phyloP scores from a whole-genome alignment of 1,140 invertebrate genomes.

The Conopomorpha cramerella region DNA sequence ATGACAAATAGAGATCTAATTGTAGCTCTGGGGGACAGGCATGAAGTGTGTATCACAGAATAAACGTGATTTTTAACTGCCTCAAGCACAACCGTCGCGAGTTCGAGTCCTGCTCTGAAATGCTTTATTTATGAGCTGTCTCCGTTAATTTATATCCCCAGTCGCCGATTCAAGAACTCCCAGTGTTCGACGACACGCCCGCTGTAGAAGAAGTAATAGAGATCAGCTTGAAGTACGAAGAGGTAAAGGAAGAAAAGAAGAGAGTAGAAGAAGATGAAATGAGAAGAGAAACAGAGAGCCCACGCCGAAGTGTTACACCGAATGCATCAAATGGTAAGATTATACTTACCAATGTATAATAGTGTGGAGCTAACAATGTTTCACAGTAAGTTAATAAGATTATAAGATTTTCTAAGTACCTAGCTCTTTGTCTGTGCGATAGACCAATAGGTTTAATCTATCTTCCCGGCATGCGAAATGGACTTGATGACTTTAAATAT shows the following conservation, averaged over 20 bases:
- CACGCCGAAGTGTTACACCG: constrained; percentile 42
- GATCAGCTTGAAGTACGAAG: constrained; percentile 1
- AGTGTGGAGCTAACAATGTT: no score
- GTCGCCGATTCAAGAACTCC: constrained; percentile 25
- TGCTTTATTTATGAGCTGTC: no score
- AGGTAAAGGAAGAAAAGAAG: constrained; percentile 10
- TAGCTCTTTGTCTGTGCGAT: no score
- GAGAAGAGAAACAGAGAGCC: constrained; percentile 45
- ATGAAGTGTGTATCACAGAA: neutral
- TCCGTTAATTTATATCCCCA: constrained; percentile 13
- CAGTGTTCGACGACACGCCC: constrained; percentile 9
- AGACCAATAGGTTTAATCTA: no score
- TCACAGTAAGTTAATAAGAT: no score
- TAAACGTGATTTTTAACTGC: no score
- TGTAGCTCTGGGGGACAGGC: neutral
- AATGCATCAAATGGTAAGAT: constrained; percentile 44
- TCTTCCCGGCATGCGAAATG: no score
- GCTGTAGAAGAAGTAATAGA: constrained; percentile 28
- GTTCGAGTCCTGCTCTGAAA: no score
- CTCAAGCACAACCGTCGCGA: no score
- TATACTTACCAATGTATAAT: no score
- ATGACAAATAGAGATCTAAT: neutral
- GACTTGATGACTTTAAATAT: no score
- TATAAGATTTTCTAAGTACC: no score
- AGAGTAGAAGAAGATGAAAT: constrained; percentile 36